Evolutionary conservation across 2,888 invertebrate genomes (phyloP), one percentile per base, ranked within the genome.

Genomic region (Ecdyonurus torrentis): DNA sequence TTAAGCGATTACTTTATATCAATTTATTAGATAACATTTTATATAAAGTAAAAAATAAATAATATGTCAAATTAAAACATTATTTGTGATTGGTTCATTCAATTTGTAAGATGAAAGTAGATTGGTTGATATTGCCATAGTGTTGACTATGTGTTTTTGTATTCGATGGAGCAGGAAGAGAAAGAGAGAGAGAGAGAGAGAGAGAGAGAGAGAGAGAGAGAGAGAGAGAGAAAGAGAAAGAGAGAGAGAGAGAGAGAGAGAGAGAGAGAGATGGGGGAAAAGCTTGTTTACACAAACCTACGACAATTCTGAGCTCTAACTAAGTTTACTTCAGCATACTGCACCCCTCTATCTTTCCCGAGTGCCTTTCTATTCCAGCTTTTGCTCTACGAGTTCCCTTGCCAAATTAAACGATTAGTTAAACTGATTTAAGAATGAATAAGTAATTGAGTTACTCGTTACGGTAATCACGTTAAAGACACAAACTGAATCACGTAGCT

Each of bases 361-460:
- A 58, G 52, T 65, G 52, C 59, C 64, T 61, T 61, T 24, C 63
- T 37, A 22, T 58, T 53, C 23, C 58, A 55, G 18, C 7, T 58
- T 37, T 25, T 53, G 55, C 60, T 60, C 60, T 61, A 55, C 61
- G 60, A 66, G 65, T 66, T 65, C 65, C 67, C 64, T 65, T 59
- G 66, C 72, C 73, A 74, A 75, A 75, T 75, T 75, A 75, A 75
- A 74, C 74, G 75, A 75, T 75, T 75, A 75, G 75, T 75, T 75
- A 75, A 75, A 75, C 75, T 75, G 74, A 75, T 75, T 75, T 74
- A 72, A 74, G 75, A 75, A 75, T 75, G 75, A 75, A 74, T 75
- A 75, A 75, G 74, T 75, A 75, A 75, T 75, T 73, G 73, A 73
- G 74, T 75, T 75, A 74, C 74, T 74, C 74, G 74, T 75, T 75